Percentiles rank a stretch among this genome's conserved stretches.
Conservation (phyloP, 2,797 vertebrate genomes). For the Crax fasciolata region DNA sequence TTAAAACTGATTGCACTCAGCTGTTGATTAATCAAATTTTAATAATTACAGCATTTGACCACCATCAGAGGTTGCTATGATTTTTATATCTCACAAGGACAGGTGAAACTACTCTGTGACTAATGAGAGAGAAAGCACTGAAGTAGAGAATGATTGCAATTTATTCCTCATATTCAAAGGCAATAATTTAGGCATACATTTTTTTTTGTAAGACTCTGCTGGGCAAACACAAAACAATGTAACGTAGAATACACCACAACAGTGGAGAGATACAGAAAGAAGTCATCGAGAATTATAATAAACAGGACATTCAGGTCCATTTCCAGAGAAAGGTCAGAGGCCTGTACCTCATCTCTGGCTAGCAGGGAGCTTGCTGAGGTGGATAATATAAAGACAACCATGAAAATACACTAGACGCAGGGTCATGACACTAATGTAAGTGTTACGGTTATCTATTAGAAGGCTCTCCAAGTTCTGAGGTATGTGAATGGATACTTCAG, state of each 20-base stretch:
- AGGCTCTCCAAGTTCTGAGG: neutral
- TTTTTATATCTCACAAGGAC: neutral
- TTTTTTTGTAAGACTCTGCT: neutral
- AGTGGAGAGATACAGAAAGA: rapidly evolving
- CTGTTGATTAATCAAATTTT: neutral
- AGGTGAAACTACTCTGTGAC: neutral
- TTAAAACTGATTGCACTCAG: neutral
- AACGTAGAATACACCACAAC: neutral
- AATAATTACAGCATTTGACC: neutral
- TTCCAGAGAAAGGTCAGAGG: neutral
- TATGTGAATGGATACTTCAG: neutral
- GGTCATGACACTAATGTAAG: neutral
- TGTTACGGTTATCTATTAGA: neutral
- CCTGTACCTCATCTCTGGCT: neutral
- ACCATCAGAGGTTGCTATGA: neutral
- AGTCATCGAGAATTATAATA: neutral
- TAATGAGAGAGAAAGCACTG: neutral
- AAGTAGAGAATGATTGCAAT: neutral
- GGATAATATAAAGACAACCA: neutral
- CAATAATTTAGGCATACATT: neutral
- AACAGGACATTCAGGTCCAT: neutral
- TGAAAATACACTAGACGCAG: neutral
- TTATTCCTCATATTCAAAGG: neutral
- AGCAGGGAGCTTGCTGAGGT: neutral
- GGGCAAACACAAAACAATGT: neutral